Percentiles rank a stretch among this genome's conserved stretches.
These are phyloP conservation scores for Parotia lawesii DNA, from an alignment of 2,113 vertebrate species.

Conservation along the genomic window DNA sequence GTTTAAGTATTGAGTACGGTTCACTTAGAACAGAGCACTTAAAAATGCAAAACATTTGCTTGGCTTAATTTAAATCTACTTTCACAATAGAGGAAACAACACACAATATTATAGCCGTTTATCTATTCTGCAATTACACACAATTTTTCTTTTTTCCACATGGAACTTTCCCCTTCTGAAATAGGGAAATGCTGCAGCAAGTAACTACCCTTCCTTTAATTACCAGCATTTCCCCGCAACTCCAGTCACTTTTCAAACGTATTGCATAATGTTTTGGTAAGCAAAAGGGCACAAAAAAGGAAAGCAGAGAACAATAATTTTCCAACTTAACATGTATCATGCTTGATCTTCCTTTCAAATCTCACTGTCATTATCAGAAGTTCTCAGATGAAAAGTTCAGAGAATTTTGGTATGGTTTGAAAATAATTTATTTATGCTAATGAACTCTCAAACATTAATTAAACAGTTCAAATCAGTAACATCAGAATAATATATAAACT, in stretches of 20 bases:
- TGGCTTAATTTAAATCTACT: background rate
- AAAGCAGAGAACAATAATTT: background rate
- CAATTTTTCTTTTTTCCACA: background rate
- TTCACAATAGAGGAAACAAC: background rate
- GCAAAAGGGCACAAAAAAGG: background rate
- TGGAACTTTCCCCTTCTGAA: background rate
- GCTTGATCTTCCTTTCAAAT: background rate
- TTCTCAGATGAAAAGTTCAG: background rate
- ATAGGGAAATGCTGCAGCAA: background rate
- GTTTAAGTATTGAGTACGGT: background rate
- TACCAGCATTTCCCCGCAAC: background rate
- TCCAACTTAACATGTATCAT: background rate
- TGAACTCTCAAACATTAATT: background rate
- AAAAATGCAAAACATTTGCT: background rate
- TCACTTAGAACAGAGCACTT: background rate
- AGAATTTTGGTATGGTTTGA: background rate
- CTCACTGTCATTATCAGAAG: background rate
- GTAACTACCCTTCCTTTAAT: background rate
- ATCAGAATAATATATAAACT: background rate
- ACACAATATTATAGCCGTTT: background rate
- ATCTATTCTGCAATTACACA: background rate
- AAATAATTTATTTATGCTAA: background rate
- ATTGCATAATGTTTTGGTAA: background rate
- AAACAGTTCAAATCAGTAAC: background rate
- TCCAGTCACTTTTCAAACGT: background rate